These are phyloP conservation scores for Lordiphosa mommai DNA, from an alignment of 1,140 invertebrate genomes.

Conservation along the genomic window DNA sequence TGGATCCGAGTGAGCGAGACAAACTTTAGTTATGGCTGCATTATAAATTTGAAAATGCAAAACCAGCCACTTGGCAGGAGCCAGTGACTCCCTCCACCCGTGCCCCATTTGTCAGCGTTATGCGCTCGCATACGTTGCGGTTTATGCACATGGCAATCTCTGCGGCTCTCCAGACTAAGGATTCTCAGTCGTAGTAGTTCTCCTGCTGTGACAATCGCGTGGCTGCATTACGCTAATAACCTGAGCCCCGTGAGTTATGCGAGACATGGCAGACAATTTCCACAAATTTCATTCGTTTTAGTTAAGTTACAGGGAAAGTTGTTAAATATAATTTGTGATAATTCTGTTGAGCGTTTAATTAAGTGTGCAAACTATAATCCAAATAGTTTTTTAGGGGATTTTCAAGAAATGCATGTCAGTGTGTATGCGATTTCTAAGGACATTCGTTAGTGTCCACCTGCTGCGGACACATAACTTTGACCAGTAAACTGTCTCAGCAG, in stretches of 20 bases:
- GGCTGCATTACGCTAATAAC: conserved; percentile 73
- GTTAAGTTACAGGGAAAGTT: conserved; percentile 2
- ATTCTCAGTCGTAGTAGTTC: not conserved
- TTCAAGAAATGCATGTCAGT: too few relatives aligned
- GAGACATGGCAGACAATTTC: conserved; percentile 24
- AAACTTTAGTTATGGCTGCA: conserved; percentile 55
- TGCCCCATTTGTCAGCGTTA: conserved; percentile 67
- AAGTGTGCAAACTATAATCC: conserved; percentile 11
- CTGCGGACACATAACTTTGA: conserved; percentile 14
- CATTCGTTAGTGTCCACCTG: not conserved
- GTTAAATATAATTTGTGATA: conserved; percentile 25
- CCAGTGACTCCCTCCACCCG: conserved; percentile 6
- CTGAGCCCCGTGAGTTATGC: conserved; percentile 59
- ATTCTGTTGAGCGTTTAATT: conserved; percentile 35
- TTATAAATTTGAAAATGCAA: conserved; percentile 71
- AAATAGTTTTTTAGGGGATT: too few relatives aligned
- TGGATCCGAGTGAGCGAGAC: not conserved
- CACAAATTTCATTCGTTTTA: conserved; percentile 28
- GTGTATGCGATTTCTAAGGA: not conserved
- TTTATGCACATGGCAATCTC: conserved; percentile 66
- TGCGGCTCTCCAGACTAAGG: conserved; percentile 11
- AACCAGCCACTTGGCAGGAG: conserved; percentile 38
- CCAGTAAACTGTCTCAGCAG: conserved; percentile 10
- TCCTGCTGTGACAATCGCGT: conserved; percentile 46
- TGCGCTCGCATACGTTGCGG: conserved; percentile 57